Percentiles rank a stretch among this genome's conserved stretches.
These are phyloP conservation scores for Pachyramphus minor DNA, from an alignment of 2,113 vertebrate genomes.

Conservation along the genomic window DNA sequence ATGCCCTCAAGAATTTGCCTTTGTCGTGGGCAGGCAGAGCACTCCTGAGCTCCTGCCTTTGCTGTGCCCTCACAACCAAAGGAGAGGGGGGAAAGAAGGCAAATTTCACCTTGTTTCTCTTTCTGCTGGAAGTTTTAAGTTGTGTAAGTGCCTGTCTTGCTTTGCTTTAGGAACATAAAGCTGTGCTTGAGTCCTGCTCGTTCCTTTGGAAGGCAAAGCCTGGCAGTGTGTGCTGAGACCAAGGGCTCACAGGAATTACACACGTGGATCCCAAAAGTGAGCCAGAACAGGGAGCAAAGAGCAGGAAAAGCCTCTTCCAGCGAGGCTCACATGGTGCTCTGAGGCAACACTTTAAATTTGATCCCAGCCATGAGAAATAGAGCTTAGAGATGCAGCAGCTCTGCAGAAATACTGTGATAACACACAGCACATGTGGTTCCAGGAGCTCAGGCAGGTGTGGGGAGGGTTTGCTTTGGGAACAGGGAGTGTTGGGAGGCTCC, in stretches of 20 bases:
- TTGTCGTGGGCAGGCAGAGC: not conserved
- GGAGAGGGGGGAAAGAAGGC: not conserved
- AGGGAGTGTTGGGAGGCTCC: too few relatives aligned
- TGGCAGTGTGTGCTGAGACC: not conserved
- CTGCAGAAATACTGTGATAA: not conserved
- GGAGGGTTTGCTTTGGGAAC: not conserved
- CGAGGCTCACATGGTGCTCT: not conserved
- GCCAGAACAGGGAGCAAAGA: not conserved
- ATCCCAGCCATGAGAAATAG: not conserved
- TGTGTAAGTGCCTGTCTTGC: not conserved
- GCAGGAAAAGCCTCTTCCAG: not conserved
- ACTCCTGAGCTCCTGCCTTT: not conserved
- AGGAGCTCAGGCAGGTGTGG: not conserved
- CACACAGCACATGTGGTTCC: not conserved
- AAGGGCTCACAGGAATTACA: not conserved
- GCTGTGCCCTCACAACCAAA: not conserved
- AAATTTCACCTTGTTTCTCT: not conserved
- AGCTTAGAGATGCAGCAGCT: not conserved
- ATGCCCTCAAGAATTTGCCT: not conserved
- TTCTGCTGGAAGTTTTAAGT: not conserved
- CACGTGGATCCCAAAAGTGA: accelerated
- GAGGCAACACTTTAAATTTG: not conserved
- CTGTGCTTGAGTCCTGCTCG: not conserved
- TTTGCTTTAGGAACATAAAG: not conserved
- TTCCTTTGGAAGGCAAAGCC: not conserved